Base-by-base conservation (phyloP, 2,113 vertebrate genomes). In the Sinocyclocheilus grahami region DNA sequence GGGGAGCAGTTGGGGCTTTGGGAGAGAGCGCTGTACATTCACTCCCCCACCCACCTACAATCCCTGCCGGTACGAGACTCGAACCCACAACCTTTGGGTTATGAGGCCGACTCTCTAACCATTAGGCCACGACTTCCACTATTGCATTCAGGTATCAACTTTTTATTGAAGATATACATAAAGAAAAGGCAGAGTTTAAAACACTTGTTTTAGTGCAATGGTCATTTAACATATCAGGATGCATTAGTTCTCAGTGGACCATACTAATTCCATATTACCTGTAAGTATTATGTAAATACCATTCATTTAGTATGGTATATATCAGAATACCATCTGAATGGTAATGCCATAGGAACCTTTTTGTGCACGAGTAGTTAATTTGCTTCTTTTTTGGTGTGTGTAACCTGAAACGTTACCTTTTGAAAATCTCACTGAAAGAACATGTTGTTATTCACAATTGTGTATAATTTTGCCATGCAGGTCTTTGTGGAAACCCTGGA, bases 401-500 rank as follows among this genome's bases (percentile, higher is more conserved):
- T 42, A 22, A 42, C 33, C 12, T 3, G n/a, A 76, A 51, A 72
- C 20, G 20, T 42, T 69, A 33, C 10, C 69, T 77, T 30, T 77
- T 53, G 8, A n/a, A 77, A 46, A 51, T 24, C 46, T 53, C n/a
- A 0, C 9, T 58, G 76, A 78, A 78, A 58, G 30, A 24, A 24
- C 42, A 24, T 75, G 72, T 75, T 78, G 46, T 48, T 55, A 12
- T 78, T 55, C 48, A 55, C 76, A 55, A 5, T 3, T 55, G 51
- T 78, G 27, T 58, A 7, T 58, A 2, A 72, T 58, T 30, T 33
- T 33, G 20, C 58, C 51, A 1, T 9, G 20, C 89, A 98, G 97
- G 98, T 99, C 84, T 99, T 98, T 87, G 97, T 98, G 93, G 97
- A 98, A 92, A 99, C 97, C 0, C 90, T 99, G 93, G 97, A 99